Evolutionary conservation across 2,888 invertebrate species (phyloP).

Genomic region (Drosophila conformis): DNA sequence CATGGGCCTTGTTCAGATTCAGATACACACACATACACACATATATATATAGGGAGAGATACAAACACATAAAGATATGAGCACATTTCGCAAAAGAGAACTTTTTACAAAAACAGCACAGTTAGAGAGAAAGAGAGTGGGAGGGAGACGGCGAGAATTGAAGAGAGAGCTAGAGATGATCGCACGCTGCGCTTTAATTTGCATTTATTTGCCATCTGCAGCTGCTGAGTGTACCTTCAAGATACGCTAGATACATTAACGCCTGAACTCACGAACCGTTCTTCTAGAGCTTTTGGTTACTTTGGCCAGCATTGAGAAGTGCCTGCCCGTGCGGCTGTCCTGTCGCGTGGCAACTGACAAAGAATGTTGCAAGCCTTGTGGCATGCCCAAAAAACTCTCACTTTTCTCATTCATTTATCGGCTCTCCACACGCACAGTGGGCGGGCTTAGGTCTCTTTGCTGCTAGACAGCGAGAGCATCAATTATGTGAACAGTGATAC

Average conservation of each 20-base stretch:
- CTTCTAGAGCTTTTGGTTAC: constrained; percentile 14
- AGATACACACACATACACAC: constrained; percentile 56
- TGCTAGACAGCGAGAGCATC: constrained; percentile 16
- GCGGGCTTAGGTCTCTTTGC: constrained; percentile 46
- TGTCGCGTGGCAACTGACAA: constrained; percentile 73
- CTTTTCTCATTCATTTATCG: constrained; percentile 35
- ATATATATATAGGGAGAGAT: constrained; percentile 27
- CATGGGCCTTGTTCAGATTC: constrained; percentile 55
- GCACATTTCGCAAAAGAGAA: constrained; percentile 56
- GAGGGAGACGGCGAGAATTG: constrained; percentile 4
- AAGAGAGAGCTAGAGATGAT: constrained; percentile 24
- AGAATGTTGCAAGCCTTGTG: constrained; percentile 45
- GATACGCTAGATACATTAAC: constrained; percentile 29
- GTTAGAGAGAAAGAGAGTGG: constrained; percentile 7
- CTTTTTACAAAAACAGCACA: constrained; percentile 6
- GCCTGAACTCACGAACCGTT: constrained; percentile 20
- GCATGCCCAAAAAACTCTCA: constrained; percentile 28
- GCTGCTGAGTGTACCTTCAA: constrained; percentile 29
- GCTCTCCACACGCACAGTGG: constrained; percentile 34
- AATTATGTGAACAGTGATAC: constrained; percentile 45
- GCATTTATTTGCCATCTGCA: constrained; percentile 50
- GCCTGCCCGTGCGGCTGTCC: constrained; percentile 66
- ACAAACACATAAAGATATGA: constrained; percentile 63
- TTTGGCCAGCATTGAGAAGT: constrained; percentile 17
- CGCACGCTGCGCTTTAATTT: constrained; percentile 66